Conservation (phyloP, 2,888 invertebrate genomes). For the Drosophila leonis region DNA sequence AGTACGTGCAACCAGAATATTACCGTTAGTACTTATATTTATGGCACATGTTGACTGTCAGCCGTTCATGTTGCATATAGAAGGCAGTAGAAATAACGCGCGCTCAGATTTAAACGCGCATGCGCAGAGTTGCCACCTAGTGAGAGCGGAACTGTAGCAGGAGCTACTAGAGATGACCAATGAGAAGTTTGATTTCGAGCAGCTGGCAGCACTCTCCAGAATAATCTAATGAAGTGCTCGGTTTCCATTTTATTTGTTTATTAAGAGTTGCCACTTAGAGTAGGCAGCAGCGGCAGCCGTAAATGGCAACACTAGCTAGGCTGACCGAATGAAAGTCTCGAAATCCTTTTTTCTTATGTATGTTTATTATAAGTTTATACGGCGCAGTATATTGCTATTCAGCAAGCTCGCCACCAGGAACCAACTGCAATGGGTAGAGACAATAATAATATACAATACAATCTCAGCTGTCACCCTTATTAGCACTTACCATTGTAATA, state of each 20-base stretch:
- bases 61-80: conserved; percentile 36
- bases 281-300: neutral
- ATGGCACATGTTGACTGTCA: conserved; percentile 78
- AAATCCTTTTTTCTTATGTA: conserved; percentile 2
- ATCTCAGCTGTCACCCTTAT: neutral
- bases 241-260: neutral
- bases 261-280: conserved; percentile 5
- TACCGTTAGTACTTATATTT: conserved; percentile 75
- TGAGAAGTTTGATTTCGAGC: neutral
- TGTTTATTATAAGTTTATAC: conserved; percentile 9
- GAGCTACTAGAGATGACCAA: conserved; percentile 2
- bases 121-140: conserved; percentile 50
- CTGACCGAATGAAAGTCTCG: conserved; percentile 1
- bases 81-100: conserved; percentile 24
- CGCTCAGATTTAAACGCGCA: conserved; percentile 54
- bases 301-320: neutral
- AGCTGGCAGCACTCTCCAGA: conserved; percentile 8
- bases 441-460: neutral
- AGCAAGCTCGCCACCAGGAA: conserved; percentile 92
- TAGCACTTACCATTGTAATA: conserved; percentile 94
- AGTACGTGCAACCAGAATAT: conserved; percentile 62
- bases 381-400: conserved; percentile 83
- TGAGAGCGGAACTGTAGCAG: neutral
- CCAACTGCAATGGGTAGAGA: conserved; percentile 87
- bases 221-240: neutral